A percentile compares a stretch with the other conserved stretches of the same genome.
Conservation (phyloP, 2,113 vertebrate genomes). For the Colinus virginianus region DNA sequence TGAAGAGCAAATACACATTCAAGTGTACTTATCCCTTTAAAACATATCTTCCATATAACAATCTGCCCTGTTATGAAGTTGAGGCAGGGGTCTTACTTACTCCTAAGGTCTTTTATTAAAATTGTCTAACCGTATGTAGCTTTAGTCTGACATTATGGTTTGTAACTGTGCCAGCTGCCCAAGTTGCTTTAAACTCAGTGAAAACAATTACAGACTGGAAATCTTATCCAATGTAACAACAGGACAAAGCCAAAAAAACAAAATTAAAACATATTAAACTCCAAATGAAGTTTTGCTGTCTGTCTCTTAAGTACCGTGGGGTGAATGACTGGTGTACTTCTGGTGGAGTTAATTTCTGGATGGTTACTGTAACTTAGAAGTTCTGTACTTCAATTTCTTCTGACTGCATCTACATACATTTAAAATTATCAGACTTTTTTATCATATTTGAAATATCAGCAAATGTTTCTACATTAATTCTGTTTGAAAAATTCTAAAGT, state of each 20-base stretch:
- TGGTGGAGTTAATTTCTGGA: neutral
- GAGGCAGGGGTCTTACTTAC: neutral
- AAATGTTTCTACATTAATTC: neutral
- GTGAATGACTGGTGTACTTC: neutral
- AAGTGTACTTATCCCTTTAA: neutral
- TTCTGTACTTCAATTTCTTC: neutral
- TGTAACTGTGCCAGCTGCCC: neutral
- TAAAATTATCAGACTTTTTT: neutral
- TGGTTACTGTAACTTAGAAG: neutral
- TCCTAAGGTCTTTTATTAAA: constrained; percentile 3
- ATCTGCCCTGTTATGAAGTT: neutral
- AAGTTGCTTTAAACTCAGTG: neutral
- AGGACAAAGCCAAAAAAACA: neutral
- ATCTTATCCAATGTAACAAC: neutral
- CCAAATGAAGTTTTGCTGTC: neutral
- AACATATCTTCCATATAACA: neutral
- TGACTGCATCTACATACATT: neutral
- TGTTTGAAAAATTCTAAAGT: neutral
- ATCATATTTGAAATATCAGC: neutral
- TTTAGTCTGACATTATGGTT: neutral
- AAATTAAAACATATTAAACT: constrained; percentile 12
- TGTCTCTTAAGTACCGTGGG: neutral
- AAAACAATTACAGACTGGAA: neutral
- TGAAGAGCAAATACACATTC: neutral
- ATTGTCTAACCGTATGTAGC: neutral